phyloP scores from a whole-genome alignment of 2,113 vertebrate species.

The Murina feae region DNA sequence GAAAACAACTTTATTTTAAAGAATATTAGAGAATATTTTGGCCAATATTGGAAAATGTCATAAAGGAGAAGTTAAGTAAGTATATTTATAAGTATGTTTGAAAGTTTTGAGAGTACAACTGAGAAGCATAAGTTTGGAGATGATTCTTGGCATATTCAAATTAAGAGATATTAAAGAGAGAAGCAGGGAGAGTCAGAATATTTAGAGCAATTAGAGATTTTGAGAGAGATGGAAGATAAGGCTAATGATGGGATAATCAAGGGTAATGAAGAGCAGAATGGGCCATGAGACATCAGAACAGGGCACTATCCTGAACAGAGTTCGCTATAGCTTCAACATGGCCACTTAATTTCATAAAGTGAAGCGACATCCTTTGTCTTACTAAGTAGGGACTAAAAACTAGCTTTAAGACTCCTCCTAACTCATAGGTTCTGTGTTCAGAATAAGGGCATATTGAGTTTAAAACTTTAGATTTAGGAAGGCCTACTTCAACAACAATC shows the following conservation, averaged over 20 bases:
- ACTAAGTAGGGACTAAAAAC: background rate
- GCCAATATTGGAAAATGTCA: background rate
- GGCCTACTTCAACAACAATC: background rate
- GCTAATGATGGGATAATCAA: background rate
- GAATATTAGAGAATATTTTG: background rate
- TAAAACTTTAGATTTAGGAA: background rate
- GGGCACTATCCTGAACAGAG: background rate
- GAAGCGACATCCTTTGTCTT: background rate
- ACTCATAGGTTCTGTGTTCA: background rate
- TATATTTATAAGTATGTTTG: background rate
- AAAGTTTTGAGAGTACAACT: background rate
- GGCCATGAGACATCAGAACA: background rate
- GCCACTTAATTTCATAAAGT: background rate
- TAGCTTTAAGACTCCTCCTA: background rate
- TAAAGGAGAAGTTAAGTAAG: background rate
- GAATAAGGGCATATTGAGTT: background rate
- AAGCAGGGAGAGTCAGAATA: background rate
- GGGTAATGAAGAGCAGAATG: background rate
- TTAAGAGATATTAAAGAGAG: background rate
- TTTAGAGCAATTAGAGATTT: background rate
- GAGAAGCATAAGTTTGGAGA: background rate
- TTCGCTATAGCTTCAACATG: background rate
- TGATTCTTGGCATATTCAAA: background rate
- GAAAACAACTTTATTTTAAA: background rate
- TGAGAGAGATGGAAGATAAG: background rate